These are phyloP conservation scores for Leistus spinibarbis DNA, from an alignment of 2,888 invertebrate genomes.

Conservation along the genomic window DNA sequence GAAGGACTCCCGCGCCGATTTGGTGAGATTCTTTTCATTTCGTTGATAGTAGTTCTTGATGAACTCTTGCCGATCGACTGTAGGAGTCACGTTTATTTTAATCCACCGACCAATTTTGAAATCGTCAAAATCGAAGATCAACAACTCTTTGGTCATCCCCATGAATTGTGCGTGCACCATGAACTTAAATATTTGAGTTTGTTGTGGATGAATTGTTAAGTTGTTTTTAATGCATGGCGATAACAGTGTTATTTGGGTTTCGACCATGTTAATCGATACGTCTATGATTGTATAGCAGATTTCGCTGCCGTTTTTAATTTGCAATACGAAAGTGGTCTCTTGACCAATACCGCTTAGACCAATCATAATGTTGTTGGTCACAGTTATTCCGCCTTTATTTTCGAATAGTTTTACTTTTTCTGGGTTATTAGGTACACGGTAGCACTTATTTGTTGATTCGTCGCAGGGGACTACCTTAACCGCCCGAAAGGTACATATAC, in stretches of 20 bases:
- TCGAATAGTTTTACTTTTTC: neutral
- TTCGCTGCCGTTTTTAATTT: neutral
- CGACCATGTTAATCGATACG: neutral
- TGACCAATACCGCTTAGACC: neutral
- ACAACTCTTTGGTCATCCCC: constrained; percentile 63
- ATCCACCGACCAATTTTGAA: constrained; percentile 68
- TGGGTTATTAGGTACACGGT: neutral
- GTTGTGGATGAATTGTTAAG: constrained; percentile 55
- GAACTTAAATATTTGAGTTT: constrained; percentile 57
- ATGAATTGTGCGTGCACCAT: constrained; percentile 62
- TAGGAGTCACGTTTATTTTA: constrained; percentile 58
- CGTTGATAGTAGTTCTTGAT: constrained; percentile 16
- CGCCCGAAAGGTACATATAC: constrained; percentile 64
- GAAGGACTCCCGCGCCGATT: constrained; percentile 4
- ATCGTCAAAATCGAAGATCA: constrained; percentile 60
- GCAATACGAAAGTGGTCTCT: neutral
- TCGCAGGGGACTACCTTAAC: constrained; percentile 56
- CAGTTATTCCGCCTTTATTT: neutral
- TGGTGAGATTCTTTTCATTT: constrained; percentile 34
- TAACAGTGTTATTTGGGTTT: constrained; percentile 57
- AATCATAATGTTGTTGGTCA: neutral
- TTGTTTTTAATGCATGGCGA: constrained; percentile 54
- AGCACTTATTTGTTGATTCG: constrained; percentile 36
- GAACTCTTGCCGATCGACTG: neutral
- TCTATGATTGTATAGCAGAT: neutral